Conservation (phyloP, 2,888 invertebrate species). For the Apamea sordens region DNA sequence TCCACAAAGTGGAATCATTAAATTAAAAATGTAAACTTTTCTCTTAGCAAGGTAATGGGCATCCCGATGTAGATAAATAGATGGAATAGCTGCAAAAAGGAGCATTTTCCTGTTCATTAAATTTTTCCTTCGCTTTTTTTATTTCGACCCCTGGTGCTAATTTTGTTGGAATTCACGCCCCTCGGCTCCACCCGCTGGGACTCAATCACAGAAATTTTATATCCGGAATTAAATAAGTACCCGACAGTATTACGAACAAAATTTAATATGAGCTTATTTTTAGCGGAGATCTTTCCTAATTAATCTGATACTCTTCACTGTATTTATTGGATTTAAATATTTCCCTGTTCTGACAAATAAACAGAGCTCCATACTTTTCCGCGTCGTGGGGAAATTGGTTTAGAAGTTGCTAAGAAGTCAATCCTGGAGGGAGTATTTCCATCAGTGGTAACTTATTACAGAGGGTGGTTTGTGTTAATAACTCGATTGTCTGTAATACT, state of each 20-base stretch:
- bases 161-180: conserved; percentile 91
- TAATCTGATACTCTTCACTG: conserved; percentile 78
- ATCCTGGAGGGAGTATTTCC: conserved; percentile 85
- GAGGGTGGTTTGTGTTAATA: conserved; percentile 87
- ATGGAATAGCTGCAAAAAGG: conserved; percentile 91
- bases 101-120: conserved; percentile 91
- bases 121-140: conserved; percentile 91
- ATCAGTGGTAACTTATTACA: conserved; percentile 86
- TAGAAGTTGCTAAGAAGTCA: conserved; percentile 75
- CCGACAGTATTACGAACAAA: conserved; percentile 87
- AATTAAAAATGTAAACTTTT: conserved; percentile 91
- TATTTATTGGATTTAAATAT: conserved; percentile 69
- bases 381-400: conserved; percentile 57
- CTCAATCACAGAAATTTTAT: conserved; percentile 91
- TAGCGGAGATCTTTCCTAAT: conserved; percentile 83
- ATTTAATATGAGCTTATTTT: conserved; percentile 89
- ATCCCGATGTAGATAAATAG: conserved; percentile 91
- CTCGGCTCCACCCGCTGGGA: conserved; percentile 88
- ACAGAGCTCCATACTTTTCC: conserved; percentile 56
- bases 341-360: conserved; percentile 63
- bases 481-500: conserved; percentile 89
- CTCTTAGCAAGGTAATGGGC: conserved; percentile 91
- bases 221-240: conserved; percentile 91
- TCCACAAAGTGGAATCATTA: conserved; percentile 91
- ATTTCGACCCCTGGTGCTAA: conserved; percentile 91